Percentiles rank a stretch among this genome's conserved stretches.
phyloP scores from a whole-genome alignment of 2,888 invertebrate genomes.

The Toxonevra muliebris region DNA sequence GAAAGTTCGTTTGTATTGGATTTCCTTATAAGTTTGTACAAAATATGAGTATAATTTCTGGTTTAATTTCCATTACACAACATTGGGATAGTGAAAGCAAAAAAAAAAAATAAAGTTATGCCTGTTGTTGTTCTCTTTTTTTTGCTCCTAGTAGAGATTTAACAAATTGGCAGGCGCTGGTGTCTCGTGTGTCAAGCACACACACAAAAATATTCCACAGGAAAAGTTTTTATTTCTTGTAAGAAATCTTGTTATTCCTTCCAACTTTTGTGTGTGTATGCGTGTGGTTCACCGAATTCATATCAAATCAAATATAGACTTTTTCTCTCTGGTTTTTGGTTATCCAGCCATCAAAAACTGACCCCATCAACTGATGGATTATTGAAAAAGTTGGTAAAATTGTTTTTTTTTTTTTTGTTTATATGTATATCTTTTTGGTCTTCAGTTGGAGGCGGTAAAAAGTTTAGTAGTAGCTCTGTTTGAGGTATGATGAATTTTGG shows the following conservation, averaged over 20 bases:
- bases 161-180: neutral
- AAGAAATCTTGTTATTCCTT: neutral
- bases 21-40: no score
- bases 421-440: neutral
- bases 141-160: neutral
- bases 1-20: no score
- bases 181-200: neutral
- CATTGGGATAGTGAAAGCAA: neutral
- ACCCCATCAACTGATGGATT: slow-evolving; percentile 41
- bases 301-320: neutral
- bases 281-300: neutral
- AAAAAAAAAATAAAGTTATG: neutral
- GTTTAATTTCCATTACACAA: slow-evolving; percentile 14
- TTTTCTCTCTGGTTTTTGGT: neutral
- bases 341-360: neutral
- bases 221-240: neutral
- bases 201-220: neutral
- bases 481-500: slow-evolving; percentile 8
- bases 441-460: neutral
- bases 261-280: neutral
- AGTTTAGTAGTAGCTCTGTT: neutral
- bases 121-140: neutral
- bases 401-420: slow-evolving; percentile 18
- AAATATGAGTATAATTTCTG: slow-evolving; percentile 12
- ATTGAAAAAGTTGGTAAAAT: slow-evolving; percentile 42